Evolutionary conservation across 92 coral and sea anemone species (phyloP), one percentile per base, ranked within the genome.

Genomic region (Metridium senile): DNA sequence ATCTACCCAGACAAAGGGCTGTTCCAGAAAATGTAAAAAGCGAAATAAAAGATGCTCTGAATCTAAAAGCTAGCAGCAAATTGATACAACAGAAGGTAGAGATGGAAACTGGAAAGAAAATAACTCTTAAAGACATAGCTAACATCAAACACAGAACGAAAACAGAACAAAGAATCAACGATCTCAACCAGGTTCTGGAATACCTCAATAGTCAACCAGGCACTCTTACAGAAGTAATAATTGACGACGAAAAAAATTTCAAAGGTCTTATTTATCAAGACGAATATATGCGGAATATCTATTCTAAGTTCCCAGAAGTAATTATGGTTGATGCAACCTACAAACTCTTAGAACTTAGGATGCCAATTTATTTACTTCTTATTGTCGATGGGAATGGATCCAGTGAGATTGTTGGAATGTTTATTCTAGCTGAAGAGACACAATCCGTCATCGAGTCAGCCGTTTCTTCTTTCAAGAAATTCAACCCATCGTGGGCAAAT

Each of bases 231-330:
- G 85, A 85, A 30, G 72, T 85, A 52, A 23, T 81, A 6, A 66
- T 86, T 68, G 88, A 89, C 49, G 70, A 76, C 35, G 90, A 89
- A 47, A 74, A 85, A 31, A 85, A 89, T 61, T 89, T 89, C 69
- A 82, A 89, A 65, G 90, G 85, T 76, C 33, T 82, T n/a, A 30
- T 82, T 68, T 82, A 77, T 52, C 78, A 87, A 54, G 84, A 75
- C 35, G 62, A 71, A 23, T 58, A 58, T 11, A 86, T 75, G 87
- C 62, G 34, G 54, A 71, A 66, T 31, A 86, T 86, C 39, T 86
- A 68, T 63, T 39, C 17, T 33, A 80, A 52, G 57, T 85, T 62
- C 54, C 86, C 90, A n/a, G 86, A 85, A 45, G 18, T 85, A 43
- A 27, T 85, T 1, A 64, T 85, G 57, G 78, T 83, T 19, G 85